These are phyloP conservation scores for cat (Felis catus) DNA, from an alignment of 2,113 vertebrate genomes.

Conservation along the genomic window F.catus_Fca126_mat1.0 CM031418.1:84116501-84117000, in stretches of 20 bases:
- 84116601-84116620: conserved; percentile 40
- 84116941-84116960: too few species aligned
- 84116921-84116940: too few species aligned
- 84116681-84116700: conserved; percentile 27
- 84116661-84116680: conserved; percentile 14
- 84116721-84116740: conserved; percentile 1
- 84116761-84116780: conserved; percentile 50
- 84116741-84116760: conserved; percentile 29
- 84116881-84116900: too few species aligned
- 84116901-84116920: too few species aligned
- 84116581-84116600: background rate
- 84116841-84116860: background rate
- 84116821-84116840: background rate
- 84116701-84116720: too few species aligned
- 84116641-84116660: conserved; percentile 53
- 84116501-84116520: background rate
- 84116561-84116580: background rate
- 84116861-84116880: too few species aligned
- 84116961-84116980: too few species aligned
- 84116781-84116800: background rate
- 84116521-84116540: background rate
- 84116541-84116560: conserved; percentile 30
- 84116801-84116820: conserved; percentile 39
- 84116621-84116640: conserved; percentile 56
- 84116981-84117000: too few species aligned